Evolutionary conservation across 2,888 invertebrate species (phyloP).

Genomic region (Selenia dentaria): DNA sequence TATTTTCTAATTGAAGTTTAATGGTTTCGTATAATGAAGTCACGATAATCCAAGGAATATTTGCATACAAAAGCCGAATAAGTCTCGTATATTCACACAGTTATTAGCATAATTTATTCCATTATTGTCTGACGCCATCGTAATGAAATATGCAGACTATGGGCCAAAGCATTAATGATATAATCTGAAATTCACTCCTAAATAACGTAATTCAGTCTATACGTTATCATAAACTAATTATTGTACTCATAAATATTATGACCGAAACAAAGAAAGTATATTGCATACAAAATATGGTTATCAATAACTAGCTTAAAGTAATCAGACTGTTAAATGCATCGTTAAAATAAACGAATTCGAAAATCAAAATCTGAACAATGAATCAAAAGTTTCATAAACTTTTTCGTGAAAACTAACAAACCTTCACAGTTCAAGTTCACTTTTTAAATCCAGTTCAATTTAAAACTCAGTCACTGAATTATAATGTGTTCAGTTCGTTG

Average conservation of each 20-base stretch:
- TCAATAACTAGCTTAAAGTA: no score
- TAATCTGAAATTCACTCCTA: conserved; percentile 21
- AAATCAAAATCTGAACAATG: conserved; percentile 13
- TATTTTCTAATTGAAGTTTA: conserved; percentile 2
- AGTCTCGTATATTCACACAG: conserved; percentile 30
- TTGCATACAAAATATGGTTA: no score
- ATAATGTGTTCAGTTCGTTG: conserved; percentile 18
- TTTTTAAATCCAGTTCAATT: conserved; percentile 30
- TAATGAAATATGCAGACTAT: conserved; percentile 34
- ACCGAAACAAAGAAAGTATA: no score
- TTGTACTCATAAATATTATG: no score
- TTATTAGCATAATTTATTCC: conserved; percentile 49
- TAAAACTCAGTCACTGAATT: conserved; percentile 36
- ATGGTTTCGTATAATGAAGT: conserved; percentile 1
- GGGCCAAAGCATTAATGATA: conserved; percentile 18
- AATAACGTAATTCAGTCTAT: conserved; percentile 12
- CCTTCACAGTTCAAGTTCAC: conserved; percentile 53
- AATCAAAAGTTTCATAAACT: conserved; percentile 10
- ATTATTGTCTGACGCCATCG: conserved; percentile 35
- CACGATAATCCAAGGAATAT: conserved; percentile 19
- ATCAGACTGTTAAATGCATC: no score
- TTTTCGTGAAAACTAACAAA: conserved; percentile 41
- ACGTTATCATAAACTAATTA: no score
- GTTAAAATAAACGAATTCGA: no score
- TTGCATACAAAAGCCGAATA: conserved; percentile 47